Evolutionary conservation across 2,888 invertebrate genomes (phyloP).

Genomic region (Hirtodrosophila duncani): DNA sequence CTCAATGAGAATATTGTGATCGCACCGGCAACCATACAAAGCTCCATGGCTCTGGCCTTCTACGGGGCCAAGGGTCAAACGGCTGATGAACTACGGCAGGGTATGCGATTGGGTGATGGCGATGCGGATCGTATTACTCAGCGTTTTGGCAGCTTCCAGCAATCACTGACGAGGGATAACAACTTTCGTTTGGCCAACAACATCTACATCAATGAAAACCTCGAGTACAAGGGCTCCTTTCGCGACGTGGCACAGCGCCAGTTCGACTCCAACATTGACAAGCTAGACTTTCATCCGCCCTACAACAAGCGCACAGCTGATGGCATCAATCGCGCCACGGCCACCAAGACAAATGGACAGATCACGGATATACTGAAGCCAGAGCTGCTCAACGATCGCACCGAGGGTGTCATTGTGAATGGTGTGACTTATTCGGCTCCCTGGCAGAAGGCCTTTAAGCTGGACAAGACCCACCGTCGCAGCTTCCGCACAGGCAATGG

Average conservation of each 20-base stretch:
- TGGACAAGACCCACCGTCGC: conserved; percentile 64
- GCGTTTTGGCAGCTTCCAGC: conserved; percentile 66
- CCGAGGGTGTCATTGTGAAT: conserved; percentile 74
- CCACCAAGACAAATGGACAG: conserved; percentile 87
- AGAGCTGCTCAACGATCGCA: conserved; percentile 75
- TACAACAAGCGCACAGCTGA: conserved; percentile 80
- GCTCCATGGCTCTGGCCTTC: conserved; percentile 84
- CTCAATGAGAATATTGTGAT: conserved; percentile 83
- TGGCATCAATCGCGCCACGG: conserved; percentile 89
- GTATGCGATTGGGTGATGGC: conserved; percentile 78
- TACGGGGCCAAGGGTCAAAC: conserved; percentile 85
- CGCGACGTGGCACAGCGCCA: conserved; percentile 81
- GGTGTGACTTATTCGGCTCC: conserved; percentile 63
- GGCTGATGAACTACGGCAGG: conserved; percentile 81
- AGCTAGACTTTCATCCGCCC: conserved; percentile 81
- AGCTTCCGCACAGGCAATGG: conserved; percentile 63
- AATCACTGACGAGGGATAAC: conserved; percentile 64
- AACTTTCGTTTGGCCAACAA: conserved; percentile 84
- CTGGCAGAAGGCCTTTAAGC: conserved; percentile 71
- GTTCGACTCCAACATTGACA: conserved; percentile 84
- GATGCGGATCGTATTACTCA: conserved; percentile 62
- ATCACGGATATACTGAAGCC: conserved; percentile 86
- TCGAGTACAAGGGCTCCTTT: conserved; percentile 81
- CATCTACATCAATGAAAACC: conserved; percentile 83
- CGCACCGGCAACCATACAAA: conserved; percentile 87